Conservation (phyloP, 2,888 invertebrate genomes). For the Drosophila glabriapex region DNA sequence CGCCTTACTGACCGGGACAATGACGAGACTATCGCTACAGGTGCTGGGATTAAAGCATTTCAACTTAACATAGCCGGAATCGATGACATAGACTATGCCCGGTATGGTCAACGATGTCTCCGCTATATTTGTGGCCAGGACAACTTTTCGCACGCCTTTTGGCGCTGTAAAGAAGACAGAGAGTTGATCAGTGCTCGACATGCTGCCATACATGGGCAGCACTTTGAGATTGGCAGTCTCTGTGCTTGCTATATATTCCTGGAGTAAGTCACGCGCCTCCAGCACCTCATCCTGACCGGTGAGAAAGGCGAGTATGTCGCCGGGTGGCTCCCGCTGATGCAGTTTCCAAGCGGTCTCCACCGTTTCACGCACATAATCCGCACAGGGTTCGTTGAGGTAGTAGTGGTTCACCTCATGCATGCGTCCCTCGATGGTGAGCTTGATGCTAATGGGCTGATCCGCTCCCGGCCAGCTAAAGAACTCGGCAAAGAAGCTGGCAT, state of each 20-base stretch:
- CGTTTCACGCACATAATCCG: slow-evolving; percentile 94
- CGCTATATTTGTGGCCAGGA: slow-evolving; percentile 98
- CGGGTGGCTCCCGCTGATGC: slow-evolving; percentile 91
- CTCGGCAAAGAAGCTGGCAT: slow-evolving; percentile 93
- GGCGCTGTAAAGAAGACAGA: slow-evolving; percentile 92
- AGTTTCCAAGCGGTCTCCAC: slow-evolving; percentile 96
- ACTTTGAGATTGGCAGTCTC: slow-evolving; percentile 87
- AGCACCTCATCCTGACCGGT: slow-evolving; percentile 98
- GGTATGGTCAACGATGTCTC: slow-evolving; percentile 98
- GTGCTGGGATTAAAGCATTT: slow-evolving; percentile 94
- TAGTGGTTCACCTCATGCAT: slow-evolving; percentile 94
- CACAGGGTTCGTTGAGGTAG: slow-evolving; percentile 93
- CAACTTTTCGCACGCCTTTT: slow-evolving; percentile 92
- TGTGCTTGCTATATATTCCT: slow-evolving; percentile 87
- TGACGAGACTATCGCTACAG: slow-evolving; percentile 93
- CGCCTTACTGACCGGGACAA: slow-evolving; percentile 93
- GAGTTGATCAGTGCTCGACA: slow-evolving; percentile 92
- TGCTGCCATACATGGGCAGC: slow-evolving; percentile 96
- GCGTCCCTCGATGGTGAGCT: slow-evolving; percentile 95
- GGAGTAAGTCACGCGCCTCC: slow-evolving; percentile 89
- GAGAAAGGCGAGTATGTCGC: slow-evolving; percentile 96
- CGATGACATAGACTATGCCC: slow-evolving; percentile 96
- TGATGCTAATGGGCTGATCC: slow-evolving; percentile 87
- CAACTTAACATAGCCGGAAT: slow-evolving; percentile 97
- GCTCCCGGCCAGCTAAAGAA: slow-evolving; percentile 89